These are phyloP conservation scores for Anas georgica DNA, from an alignment of 2,797 vertebrate species.

Conservation along the genomic window DNA sequence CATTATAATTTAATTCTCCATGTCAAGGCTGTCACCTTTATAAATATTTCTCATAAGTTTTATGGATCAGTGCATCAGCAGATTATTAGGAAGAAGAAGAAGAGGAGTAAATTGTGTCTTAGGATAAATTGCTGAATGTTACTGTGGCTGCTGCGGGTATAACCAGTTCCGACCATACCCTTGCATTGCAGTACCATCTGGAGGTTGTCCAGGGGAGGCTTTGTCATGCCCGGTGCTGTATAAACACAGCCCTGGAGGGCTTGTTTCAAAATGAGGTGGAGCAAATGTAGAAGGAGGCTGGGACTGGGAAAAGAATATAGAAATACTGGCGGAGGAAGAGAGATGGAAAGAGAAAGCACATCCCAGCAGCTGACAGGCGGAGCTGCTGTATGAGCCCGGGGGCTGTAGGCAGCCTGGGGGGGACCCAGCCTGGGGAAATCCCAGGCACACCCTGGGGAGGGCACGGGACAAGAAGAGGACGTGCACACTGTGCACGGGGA, in stretches of 20 bases:
- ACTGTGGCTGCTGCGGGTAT: fast-evolving
- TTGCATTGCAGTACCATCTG: background rate
- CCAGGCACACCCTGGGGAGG: background rate
- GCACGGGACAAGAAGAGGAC: background rate
- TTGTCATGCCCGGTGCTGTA: fast-evolving
- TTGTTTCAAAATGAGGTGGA: background rate
- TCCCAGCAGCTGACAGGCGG: background rate
- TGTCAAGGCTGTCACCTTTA: conserved; percentile 57
- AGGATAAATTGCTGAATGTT: background rate
- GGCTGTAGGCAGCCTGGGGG: background rate
- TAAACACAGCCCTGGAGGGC: fast-evolving
- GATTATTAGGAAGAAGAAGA: background rate
- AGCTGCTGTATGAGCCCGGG: fast-evolving
- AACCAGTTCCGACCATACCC: fast-evolving
- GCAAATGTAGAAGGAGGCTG: background rate
- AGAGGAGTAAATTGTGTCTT: background rate
- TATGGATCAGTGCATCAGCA: conserved; percentile 24
- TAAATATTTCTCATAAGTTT: conserved; percentile 53
- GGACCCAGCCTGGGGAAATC: too few species aligned
- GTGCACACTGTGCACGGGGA: fast-evolving
- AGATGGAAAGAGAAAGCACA: background rate
- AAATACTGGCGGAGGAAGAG: background rate
- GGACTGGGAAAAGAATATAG: background rate
- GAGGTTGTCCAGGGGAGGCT: background rate
- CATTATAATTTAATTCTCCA: conserved; percentile 43